Base-by-base conservation (phyloP, 2,113 vertebrate genomes). In the Xiphophorus couchianus region DNA sequence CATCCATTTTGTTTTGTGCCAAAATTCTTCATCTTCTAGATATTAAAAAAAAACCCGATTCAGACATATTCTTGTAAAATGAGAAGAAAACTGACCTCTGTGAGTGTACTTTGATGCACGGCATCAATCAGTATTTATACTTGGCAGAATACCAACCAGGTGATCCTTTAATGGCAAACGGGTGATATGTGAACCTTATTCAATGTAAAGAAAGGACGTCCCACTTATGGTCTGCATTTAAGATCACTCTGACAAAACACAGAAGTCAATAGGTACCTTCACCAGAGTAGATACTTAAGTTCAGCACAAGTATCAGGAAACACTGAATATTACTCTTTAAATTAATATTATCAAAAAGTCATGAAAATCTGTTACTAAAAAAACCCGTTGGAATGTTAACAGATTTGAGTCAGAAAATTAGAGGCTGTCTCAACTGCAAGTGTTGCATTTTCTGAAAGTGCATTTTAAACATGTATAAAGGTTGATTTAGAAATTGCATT, bases 121-220 rank as follows among this genome's bases (percentile, higher is more conserved):
- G 86, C 77, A 90, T 90, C 82, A 31, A 85, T 71, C 48, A 13
- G 62, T 42, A 73, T 33, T 62, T n/a, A 11, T 39, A 69, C 71
- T 84, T 58, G 73, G 73, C 73, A 75, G 78, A 39, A 61, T 69
- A 81, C 62, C 54, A 35, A 74, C 69, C 54, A n/a, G 39, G 39
- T 78, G 44, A 80, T 73, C 63, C 73, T 69, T 54, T 61, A 54
- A 69, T 39, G 12, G 42, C 78, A 73, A 66, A 19, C 39, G 28
- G 71, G 35, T 13, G 0, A 62, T 13, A 33, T 25, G 10, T 27
- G 39, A 66, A 14, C 44, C 60, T 70, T 28, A 42, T n/a, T 58
- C 12, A 51, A 30, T 66, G 12, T 11, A 71, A 69, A 77, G 77
- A 61, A 66, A 79, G 77, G 63, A 68, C 35, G 11, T 74, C 39